These are phyloP conservation scores for Gyrodactylus salaris DNA, from an alignment of 1,140 invertebrate species.

Conservation along the genomic window DNA sequence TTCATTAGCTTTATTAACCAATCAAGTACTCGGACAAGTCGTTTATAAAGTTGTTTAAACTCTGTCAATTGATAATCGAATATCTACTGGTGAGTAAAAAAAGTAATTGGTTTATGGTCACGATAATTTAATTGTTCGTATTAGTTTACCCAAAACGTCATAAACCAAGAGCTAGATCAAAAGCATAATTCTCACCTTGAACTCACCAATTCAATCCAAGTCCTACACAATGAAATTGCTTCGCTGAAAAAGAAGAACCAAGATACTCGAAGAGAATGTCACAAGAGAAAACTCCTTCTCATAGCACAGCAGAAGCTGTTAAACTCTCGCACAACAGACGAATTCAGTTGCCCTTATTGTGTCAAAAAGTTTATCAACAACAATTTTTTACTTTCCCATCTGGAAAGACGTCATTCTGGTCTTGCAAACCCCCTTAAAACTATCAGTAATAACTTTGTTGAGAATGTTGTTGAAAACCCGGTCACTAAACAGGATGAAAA, in stretches of 20 bases:
- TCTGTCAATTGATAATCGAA: background rate
- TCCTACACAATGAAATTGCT: background rate
- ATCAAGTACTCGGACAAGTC: too few species aligned
- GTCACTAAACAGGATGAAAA: too few species aligned
- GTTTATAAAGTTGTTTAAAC: background rate
- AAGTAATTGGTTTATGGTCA: too few species aligned
- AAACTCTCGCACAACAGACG: background rate
- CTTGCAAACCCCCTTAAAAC: too few species aligned
- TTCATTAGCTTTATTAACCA: too few species aligned
- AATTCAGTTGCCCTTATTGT: background rate
- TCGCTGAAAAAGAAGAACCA: background rate
- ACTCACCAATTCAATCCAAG: background rate
- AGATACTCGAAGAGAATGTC: background rate
- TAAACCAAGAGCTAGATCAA: background rate
- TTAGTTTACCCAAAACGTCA: background rate
- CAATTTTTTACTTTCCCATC: background rate
- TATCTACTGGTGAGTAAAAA: background rate
- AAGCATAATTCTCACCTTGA: background rate
- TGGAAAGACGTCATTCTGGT: background rate
- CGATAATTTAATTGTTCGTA: background rate
- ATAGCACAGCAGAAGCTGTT: background rate
- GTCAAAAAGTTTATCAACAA: background rate
- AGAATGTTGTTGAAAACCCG: too few species aligned
- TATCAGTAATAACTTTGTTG: too few species aligned
- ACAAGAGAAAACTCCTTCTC: background rate